Base-by-base conservation (phyloP, 2,888 invertebrate genomes). In the Mystacides longicornis region DNA sequence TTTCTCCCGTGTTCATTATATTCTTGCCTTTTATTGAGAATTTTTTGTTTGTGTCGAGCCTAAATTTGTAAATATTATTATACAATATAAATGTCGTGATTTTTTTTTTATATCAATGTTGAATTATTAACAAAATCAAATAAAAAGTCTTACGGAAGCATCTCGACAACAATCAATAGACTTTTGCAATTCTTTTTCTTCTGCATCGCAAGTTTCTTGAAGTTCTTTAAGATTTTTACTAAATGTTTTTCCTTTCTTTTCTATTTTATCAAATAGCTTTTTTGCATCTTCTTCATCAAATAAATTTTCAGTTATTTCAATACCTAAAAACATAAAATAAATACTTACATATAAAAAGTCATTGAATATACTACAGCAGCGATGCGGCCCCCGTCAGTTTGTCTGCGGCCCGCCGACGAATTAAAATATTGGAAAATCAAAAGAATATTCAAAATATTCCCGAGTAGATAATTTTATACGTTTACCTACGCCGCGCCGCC, bases 41-140 rank as follows among this genome's bases (percentile, higher is more conserved):
- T 80, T 64, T 83, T 82, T 66, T 86, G 85, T 65, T 86, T 84
- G 33, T 84, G 75, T 58, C 81, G 79, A 0, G 83, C 80, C 67
- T 81, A 37, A 14, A 37, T n/a, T 14, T n/a, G 4, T 14, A 37
- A 37, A 37, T 27, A 7, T 5, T 7, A 11, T 27, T 27, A 27
- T 7, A 7, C 11, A 11, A 5, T 7, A 27, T 7, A 27, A 27
- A 7, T 7, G 11, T 27, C 27, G 7, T 27, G 11, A 27, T 27
- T 27, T 27, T 27, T 27, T 27, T 27, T 7, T 27, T 5, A 27
- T 7, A 27, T 7, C 11, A 27, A 27, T 27, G 5, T 11, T 27
- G 27, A 5, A 27, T 27, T 27, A 27, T 27, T 27, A 11, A 5
- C 27, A 27, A 11, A 5, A 27, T 7, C 11, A 5, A 27, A 27